Base-by-base conservation (phyloP, 2,888 invertebrate species). In the Sarcophaga rosellei region DNA sequence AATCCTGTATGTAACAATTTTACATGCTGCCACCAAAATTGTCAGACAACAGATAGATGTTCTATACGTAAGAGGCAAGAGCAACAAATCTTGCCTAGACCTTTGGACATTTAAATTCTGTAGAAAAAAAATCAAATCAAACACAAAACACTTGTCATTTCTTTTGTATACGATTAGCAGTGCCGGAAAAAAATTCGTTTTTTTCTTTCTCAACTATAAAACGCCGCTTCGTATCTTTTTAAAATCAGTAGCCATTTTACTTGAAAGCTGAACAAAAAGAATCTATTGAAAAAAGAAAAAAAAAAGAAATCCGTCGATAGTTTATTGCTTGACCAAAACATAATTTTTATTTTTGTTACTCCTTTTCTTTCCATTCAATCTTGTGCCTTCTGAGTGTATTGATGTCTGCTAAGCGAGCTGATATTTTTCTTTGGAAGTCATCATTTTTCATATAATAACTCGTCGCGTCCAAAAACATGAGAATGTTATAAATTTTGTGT, bases 401-500 rank as follows among this genome's bases (percentile, higher is more conserved):
- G 79, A 78, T 75, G 81, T 79, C 70, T 77, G 82, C n/a, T 75
- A 69, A 17, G 62, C 59, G 53, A 61, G 80, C 77, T 86, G 80
- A 84, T 86, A 81, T 86, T 86, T 86, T 86, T 86, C 86, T 75
- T 84, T 78, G 86, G 86, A 86, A 86, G 57, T 84, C 86, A 84
- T 86, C 84, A 86, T 84, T 53, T 83, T 81, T 81, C 86, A 75
- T 84, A 78, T 86, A 86, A 78, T 78, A 79, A 80, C 76, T 73
- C 76, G 82, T 81, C 80, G 80, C 81, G 65, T 77, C 61, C 35
- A 70, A 75, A 70, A 83, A 78, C 81, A 77, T 86, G 81, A 78
- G 84, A 84, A 86, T 86, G 86, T 86, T 86, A 84, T 86, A 86
- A 86, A 84, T 84, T 84, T 84, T 86, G 74, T 81, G 84, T 81